phyloP scores from a whole-genome alignment of 2,888 invertebrate species.

The Cerastis rubricosa region DNA sequence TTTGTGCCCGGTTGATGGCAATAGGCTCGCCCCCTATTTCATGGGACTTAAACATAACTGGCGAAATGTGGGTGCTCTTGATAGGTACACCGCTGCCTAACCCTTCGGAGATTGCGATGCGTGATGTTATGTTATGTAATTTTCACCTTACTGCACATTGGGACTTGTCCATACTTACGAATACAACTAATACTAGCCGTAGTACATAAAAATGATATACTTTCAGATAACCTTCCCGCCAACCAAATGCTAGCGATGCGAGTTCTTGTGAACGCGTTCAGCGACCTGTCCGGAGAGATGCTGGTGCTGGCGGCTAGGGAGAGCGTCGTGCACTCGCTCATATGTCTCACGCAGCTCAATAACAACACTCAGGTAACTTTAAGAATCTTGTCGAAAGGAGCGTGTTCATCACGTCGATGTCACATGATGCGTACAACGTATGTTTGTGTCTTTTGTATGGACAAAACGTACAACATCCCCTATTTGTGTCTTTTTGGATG shows the following conservation, averaged over 20 bases:
- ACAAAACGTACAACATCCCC: too few species aligned
- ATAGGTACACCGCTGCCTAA: too few species aligned
- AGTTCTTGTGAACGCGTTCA: conserved; percentile 95
- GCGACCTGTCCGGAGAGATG: conserved; percentile 92
- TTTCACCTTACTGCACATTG: background rate
- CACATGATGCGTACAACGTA: background rate
- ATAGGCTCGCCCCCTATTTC: too few species aligned
- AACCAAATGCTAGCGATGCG: conserved; percentile 95
- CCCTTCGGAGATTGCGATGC: too few species aligned
- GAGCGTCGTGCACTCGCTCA: conserved; percentile 89
- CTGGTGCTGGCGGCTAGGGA: conserved; percentile 91
- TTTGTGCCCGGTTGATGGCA: too few species aligned
- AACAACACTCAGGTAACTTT: conserved; percentile 92
- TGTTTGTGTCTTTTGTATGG: background rate
- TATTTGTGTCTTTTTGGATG: too few species aligned
- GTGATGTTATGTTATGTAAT: too few species aligned
- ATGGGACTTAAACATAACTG: too few species aligned
- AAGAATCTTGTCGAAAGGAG: background rate
- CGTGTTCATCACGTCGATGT: background rate
- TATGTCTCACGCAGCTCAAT: conserved; percentile 88
- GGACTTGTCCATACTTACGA: background rate
- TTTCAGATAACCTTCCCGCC: conserved; percentile 90
- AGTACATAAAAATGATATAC: background rate
- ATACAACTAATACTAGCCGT: background rate
- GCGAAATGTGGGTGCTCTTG: too few species aligned